phyloP scores from a whole-genome alignment of 1,140 invertebrate genomes.

The Temnothorax nylanderi region DNA sequence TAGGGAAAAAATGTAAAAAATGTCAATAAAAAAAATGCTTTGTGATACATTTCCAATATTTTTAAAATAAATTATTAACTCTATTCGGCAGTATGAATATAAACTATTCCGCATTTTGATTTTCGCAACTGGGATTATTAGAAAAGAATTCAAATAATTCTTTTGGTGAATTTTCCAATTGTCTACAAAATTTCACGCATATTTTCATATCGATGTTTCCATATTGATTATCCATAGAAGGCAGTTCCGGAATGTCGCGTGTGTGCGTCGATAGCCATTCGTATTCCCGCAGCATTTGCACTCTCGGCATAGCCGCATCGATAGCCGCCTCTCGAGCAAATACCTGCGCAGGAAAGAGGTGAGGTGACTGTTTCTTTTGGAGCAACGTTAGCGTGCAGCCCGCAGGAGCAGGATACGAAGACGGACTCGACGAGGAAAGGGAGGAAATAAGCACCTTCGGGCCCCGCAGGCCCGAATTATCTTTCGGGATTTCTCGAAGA shows the following conservation, averaged over 20 bases:
- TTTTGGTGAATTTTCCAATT: neutral
- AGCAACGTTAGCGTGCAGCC: conserved; percentile 38
- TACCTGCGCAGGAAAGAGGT: conserved; percentile 5
- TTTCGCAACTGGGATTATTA: neutral
- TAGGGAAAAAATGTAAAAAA: neutral
- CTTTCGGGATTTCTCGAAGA: conserved; percentile 61
- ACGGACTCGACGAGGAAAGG: conserved; percentile 9
- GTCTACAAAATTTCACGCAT: neutral
- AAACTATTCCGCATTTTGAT: neutral
- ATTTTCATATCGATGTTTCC: neutral
- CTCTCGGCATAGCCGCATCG: neutral
- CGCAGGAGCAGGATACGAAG: conserved; percentile 7
- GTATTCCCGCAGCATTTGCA: conserved; percentile 31
- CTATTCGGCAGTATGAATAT: neutral
- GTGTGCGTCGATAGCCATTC: neutral
- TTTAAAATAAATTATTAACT: neutral
- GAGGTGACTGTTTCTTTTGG: conserved; percentile 10
- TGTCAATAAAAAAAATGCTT: neutral
- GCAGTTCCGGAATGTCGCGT: neutral
- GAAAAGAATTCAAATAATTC: neutral
- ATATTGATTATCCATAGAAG: conserved; percentile 14
- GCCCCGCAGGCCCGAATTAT: conserved; percentile 54
- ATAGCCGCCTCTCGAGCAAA: conserved; percentile 18
- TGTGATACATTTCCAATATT: neutral
- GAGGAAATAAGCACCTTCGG: conserved; percentile 61